phyloP scores from a whole-genome alignment of 2,113 vertebrate genomes.

The Saimiri boliviensis region DNA sequence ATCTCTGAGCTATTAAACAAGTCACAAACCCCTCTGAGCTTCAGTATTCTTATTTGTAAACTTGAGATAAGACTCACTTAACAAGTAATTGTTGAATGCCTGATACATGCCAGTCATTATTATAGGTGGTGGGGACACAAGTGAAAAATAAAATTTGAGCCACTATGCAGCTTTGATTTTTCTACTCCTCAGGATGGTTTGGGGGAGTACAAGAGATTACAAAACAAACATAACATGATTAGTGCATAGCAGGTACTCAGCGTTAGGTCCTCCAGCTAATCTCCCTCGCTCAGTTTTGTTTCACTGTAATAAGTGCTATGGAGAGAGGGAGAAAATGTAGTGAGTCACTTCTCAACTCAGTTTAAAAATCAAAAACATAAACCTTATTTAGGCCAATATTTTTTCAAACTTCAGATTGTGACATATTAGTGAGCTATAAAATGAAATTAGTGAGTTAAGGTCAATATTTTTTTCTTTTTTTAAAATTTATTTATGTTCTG shows the following conservation, averaged over 20 bases:
- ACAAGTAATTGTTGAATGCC: not conserved
- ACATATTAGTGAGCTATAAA: not conserved
- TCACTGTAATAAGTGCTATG: not conserved
- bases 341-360: not conserved
- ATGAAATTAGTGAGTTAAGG: not conserved
- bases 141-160: not conserved
- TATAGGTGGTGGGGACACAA: not conserved
- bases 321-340: not conserved
- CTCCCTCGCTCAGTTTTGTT: not conserved
- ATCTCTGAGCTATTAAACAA: not conserved
- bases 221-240: not conserved
- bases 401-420: not conserved
- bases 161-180: not conserved
- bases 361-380: not conserved
- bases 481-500: no score
- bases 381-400: not conserved
- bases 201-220: not conserved
- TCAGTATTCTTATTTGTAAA: not conserved
- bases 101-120: not conserved
- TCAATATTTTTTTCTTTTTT: no score
- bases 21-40: not conserved
- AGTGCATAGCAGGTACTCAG: not conserved
- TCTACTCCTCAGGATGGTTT: not conserved
- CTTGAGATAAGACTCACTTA: not conserved
- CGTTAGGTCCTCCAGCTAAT: not conserved